phyloP scores from a whole-genome alignment of 1,140 invertebrate species.

The Grapholita molesta region DNA sequence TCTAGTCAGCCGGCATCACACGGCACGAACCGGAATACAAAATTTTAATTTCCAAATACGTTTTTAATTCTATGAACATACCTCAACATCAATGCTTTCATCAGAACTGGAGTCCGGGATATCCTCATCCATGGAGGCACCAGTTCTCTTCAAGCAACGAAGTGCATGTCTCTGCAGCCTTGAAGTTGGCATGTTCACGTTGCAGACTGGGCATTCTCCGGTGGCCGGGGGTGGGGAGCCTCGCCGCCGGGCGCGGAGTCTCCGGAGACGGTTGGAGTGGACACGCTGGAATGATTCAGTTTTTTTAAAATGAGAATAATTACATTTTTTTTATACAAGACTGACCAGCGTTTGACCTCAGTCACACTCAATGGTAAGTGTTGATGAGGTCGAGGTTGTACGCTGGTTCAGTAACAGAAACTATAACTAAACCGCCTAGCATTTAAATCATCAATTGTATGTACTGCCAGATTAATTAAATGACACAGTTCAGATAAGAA shows the following conservation, averaged over 20 bases:
- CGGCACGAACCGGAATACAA: too few relatives aligned
- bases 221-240: slow-evolving; percentile 39
- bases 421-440: too few relatives aligned
- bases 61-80: slow-evolving; percentile 19
- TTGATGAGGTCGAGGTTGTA: too few relatives aligned
- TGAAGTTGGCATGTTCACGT: slow-evolving; percentile 39
- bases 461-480: too few relatives aligned
- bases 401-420: too few relatives aligned
- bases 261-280: slow-evolving; percentile 50
- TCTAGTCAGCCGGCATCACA: too few relatives aligned
- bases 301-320: not conserved
- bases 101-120: slow-evolving; percentile 58
- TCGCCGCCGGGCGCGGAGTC: slow-evolving; percentile 48
- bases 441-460: too few relatives aligned
- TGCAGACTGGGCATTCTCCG: slow-evolving; percentile 65
- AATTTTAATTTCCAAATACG: not conserved
- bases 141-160: slow-evolving; percentile 59
- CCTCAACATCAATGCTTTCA: slow-evolving; percentile 73
- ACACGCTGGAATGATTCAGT: slow-evolving; percentile 44
- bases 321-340: too few relatives aligned
- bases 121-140: slow-evolving; percentile 55
- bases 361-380: too few relatives aligned
- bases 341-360: too few relatives aligned
- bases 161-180: slow-evolving; percentile 58
- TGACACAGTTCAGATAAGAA: too few relatives aligned